Evolutionary conservation across 2,113 vertebrate genomes (phyloP).

Genomic region (Hippocampus abdominalis): DNA sequence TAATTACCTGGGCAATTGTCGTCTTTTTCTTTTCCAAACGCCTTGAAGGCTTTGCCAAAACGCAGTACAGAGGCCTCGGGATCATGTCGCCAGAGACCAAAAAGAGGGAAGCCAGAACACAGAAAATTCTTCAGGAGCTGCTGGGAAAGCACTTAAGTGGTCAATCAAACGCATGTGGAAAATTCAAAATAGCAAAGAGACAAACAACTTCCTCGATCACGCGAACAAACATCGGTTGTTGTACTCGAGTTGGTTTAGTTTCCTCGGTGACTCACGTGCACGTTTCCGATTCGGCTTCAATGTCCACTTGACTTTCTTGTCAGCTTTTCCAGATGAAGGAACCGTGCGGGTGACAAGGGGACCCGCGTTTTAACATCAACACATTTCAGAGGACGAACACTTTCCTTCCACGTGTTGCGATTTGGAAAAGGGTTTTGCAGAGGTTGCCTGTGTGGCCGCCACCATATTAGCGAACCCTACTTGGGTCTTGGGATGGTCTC

Average conservation of each 20-base stretch:
- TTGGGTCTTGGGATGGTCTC: neutral
- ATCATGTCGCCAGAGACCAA: slow-evolving; percentile 10
- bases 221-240: slow-evolving; percentile 1
- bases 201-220: neutral
- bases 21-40: slow-evolving; percentile 24
- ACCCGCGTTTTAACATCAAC: neutral
- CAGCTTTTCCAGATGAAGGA: neutral
- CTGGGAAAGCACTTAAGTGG: slow-evolving; percentile 15
- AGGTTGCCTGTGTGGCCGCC: neutral
- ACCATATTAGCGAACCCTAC: neutral
- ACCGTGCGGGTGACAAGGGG: neutral
- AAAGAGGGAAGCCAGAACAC: slow-evolving; percentile 17
- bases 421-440: neutral
- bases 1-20: slow-evolving; percentile 16
- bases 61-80: neutral
- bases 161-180: slow-evolving; percentile 12
- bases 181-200: neutral
- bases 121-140: slow-evolving; percentile 25
- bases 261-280: neutral
- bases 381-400: neutral
- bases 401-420: neutral
- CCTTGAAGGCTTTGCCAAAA: slow-evolving; percentile 25
- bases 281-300: neutral
- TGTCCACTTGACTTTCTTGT: neutral
- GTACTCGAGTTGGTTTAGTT: neutral